Percentiles rank a stretch among this genome's conserved stretches.
Conservation (phyloP, 2,888 invertebrate genomes). For the Autographa pulchrina region DNA sequence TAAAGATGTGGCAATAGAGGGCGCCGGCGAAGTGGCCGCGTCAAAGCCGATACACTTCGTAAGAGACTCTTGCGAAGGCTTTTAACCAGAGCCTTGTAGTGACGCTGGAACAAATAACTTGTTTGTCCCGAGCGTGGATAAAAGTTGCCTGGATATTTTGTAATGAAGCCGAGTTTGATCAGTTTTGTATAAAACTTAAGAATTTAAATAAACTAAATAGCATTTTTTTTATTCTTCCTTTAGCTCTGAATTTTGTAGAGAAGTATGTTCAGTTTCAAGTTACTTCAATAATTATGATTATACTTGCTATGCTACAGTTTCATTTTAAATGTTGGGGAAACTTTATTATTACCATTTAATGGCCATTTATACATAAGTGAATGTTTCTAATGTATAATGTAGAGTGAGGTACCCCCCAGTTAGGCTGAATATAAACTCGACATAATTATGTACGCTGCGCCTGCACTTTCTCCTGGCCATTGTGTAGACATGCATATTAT, state of each 20-base stretch:
- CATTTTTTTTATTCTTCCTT: too few species aligned
- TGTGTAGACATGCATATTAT: slow-evolving; percentile 27
- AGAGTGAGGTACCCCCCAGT: not conserved
- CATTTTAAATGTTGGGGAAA: too few species aligned
- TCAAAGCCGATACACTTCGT: slow-evolving; percentile 60
- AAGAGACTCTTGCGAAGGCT: slow-evolving; percentile 55
- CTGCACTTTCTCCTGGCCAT: slow-evolving; percentile 34
- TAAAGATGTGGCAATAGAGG: slow-evolving; percentile 65
- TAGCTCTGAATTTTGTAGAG: too few species aligned
- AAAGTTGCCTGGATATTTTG: not conserved
- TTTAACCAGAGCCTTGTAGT: slow-evolving; percentile 46
- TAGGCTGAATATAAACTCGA: not conserved
- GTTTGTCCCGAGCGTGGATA: slow-evolving; percentile 17
- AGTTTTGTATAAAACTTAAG: slow-evolving; percentile 8
- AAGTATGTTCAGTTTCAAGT: too few species aligned
- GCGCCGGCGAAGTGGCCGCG: slow-evolving; percentile 58
- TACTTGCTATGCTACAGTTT: too few species aligned
- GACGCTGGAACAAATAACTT: slow-evolving; percentile 10
- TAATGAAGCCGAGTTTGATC: slow-evolving; percentile 15
- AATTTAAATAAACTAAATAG: too few species aligned
- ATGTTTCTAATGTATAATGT: slow-evolving; percentile 1
- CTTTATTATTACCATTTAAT: not conserved
- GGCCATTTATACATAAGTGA: not conserved
- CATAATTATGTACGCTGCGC: slow-evolving; percentile 1
- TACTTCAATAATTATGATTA: too few species aligned